Conservation (phyloP, 1,140 invertebrate genomes). For the Sitophilus oryzae region DNA sequence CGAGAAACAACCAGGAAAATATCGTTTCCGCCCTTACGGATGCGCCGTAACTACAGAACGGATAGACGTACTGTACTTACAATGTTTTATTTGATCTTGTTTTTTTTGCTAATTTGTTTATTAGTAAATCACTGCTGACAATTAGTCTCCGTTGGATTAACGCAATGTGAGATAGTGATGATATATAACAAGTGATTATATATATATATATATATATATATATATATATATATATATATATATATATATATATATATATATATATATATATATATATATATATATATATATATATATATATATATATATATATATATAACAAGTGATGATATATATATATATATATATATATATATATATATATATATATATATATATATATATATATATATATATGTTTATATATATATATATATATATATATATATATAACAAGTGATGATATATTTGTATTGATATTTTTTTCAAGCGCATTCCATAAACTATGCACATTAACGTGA, state of each 20-base stretch:
- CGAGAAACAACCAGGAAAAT: too few species aligned
- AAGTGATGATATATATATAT: constrained; percentile 16
- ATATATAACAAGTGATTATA: neutral
- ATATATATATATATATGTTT: constrained; percentile 12
- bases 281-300: constrained; percentile 15
- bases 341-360: constrained; percentile 15
- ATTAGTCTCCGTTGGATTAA: too few species aligned
- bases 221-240: constrained; percentile 16
- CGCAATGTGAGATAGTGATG: too few species aligned
- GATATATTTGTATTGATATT: too few species aligned
- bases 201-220: constrained; percentile 14
- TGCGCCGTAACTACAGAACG: too few species aligned
- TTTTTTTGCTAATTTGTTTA: too few species aligned
- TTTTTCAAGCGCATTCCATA: too few species aligned
- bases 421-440: constrained; percentile 16
- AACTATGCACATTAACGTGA: too few species aligned
- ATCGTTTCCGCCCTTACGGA: too few species aligned
- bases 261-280: constrained; percentile 15
- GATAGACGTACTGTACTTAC: too few species aligned
- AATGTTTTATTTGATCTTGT: too few species aligned
- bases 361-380: constrained; percentile 16
- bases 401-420: constrained; percentile 15
- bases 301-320: constrained; percentile 14
- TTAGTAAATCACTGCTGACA: too few species aligned
- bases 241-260: constrained; percentile 15